Conservation (phyloP, 53 echinoderm and acorn worm genomes). For the Holothuria scabra region DNA sequence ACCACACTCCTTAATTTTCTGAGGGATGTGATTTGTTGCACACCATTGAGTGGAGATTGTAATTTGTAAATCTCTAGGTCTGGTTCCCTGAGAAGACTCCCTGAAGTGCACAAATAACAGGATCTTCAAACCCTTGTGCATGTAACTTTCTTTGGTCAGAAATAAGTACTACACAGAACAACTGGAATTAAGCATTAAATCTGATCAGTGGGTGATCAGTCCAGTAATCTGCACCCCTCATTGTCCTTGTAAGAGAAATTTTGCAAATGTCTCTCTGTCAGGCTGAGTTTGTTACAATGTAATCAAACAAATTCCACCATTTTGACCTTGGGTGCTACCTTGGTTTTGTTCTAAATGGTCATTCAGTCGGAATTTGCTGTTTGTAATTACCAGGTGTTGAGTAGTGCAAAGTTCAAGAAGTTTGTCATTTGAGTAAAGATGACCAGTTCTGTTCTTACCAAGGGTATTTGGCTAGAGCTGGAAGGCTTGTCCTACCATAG, state of each 20-base stretch:
- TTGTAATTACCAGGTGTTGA: conserved; percentile 30
- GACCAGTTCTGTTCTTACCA: conserved; percentile 51
- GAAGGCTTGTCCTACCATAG: conserved; percentile 30
- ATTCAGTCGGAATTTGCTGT: conserved; percentile 41
- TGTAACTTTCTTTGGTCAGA: not conserved
- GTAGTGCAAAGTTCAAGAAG: conserved; percentile 36
- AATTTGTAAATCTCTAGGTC: too few species aligned
- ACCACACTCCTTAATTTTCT: too few species aligned
- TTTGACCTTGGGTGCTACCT: conserved; percentile 68
- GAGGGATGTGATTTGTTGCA: too few species aligned
- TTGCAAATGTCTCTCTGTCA: conserved; percentile 43
- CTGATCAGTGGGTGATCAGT: conserved; percentile 39
- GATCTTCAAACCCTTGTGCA: not conserved
- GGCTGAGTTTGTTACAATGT: conserved; percentile 31
- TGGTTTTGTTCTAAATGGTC: conserved; percentile 36
- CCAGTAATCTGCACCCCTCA: conserved; percentile 56
- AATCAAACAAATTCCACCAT: conserved; percentile 52
- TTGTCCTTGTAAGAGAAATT: conserved; percentile 25
- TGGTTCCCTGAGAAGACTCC: not conserved
- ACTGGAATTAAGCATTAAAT: conserved; percentile 17
- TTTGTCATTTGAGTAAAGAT: conserved; percentile 33
- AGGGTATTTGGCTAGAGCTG: conserved; percentile 40
- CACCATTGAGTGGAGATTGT: too few species aligned
- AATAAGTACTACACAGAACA: not conserved
- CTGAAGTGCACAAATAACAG: not conserved